phyloP scores from a whole-genome alignment of 53 echinoderm and acorn worm species.

The Astropecten irregularis region DNA sequence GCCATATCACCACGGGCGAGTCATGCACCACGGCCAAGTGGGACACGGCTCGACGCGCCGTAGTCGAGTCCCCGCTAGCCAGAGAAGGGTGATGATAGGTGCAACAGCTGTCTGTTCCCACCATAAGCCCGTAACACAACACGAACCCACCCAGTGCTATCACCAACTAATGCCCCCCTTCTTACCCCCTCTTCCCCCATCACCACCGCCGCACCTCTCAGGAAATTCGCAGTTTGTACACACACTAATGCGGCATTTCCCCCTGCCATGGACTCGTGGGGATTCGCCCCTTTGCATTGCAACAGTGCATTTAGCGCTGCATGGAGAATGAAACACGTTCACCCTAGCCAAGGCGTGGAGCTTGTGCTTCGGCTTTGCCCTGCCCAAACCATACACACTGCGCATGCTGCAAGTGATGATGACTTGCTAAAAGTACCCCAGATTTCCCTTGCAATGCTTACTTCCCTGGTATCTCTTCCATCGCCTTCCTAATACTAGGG shows the following conservation, averaged over 20 bases:
- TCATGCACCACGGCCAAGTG: slow-evolving; percentile 33
- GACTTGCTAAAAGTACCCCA: slow-evolving; percentile 42
- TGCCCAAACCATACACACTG: too few relatives aligned
- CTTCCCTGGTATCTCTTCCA: not conserved
- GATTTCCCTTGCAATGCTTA: not conserved
- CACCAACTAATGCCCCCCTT: not conserved
- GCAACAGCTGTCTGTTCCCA: not conserved
- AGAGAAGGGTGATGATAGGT: slow-evolving; percentile 38
- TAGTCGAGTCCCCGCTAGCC: not conserved
- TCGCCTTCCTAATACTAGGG: too few relatives aligned
- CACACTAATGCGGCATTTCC: slow-evolving; percentile 61
- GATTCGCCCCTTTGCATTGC: not conserved
- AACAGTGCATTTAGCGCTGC: too few relatives aligned
- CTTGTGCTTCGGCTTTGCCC: too few relatives aligned
- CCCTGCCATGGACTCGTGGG: not conserved
- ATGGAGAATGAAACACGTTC: too few relatives aligned
- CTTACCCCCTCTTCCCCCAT: not conserved
- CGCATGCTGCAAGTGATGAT: not conserved
- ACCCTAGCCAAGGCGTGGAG: too few relatives aligned
- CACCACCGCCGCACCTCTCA: not conserved
- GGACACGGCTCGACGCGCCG: not conserved
- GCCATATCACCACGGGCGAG: not conserved
- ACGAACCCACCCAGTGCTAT: slow-evolving; percentile 43
- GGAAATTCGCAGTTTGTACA: slow-evolving; percentile 62
- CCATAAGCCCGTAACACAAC: slow-evolving; percentile 17